Evolutionary conservation across 1,140 invertebrate genomes (phyloP).

Genomic region (Monochamus saltuarius): DNA sequence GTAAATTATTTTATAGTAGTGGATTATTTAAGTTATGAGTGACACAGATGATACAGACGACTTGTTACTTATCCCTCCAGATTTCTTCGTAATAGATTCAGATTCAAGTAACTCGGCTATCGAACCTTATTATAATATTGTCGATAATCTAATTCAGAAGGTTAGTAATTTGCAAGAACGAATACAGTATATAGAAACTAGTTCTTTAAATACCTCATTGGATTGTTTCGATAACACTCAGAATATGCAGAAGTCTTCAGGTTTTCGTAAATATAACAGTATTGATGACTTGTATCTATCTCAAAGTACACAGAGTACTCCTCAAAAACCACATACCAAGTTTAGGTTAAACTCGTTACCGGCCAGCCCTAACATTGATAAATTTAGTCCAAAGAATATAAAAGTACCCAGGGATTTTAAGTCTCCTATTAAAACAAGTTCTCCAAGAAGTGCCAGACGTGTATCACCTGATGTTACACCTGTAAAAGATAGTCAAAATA

Average conservation of each 20-base stretch:
- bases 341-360: constrained; percentile 43
- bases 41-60: constrained; percentile 82
- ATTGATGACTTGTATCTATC: constrained; percentile 40
- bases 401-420: neutral
- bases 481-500: constrained; percentile 51
- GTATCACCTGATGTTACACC: constrained; percentile 47
- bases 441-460: constrained; percentile 21
- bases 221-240: constrained; percentile 24
- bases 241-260: constrained; percentile 27
- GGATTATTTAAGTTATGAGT: constrained; percentile 61
- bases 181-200: constrained; percentile 55
- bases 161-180: constrained; percentile 62
- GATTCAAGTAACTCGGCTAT: constrained; percentile 41
- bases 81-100: constrained; percentile 64
- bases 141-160: constrained; percentile 64
- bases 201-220: constrained; percentile 30
- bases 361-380: constrained; percentile 34
- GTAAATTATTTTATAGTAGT: neutral
- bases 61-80: constrained; percentile 72
- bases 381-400: constrained; percentile 12
- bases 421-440: no score
- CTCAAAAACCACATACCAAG: constrained; percentile 44
- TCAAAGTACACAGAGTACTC: constrained; percentile 45
- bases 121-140: constrained; percentile 50
- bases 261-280: constrained; percentile 37